Evolutionary conservation across 2,797 vertebrate species (phyloP), one percentile per base, ranked within the genome.

Genomic region (Ptychobarbus kaznakovi): DNA sequence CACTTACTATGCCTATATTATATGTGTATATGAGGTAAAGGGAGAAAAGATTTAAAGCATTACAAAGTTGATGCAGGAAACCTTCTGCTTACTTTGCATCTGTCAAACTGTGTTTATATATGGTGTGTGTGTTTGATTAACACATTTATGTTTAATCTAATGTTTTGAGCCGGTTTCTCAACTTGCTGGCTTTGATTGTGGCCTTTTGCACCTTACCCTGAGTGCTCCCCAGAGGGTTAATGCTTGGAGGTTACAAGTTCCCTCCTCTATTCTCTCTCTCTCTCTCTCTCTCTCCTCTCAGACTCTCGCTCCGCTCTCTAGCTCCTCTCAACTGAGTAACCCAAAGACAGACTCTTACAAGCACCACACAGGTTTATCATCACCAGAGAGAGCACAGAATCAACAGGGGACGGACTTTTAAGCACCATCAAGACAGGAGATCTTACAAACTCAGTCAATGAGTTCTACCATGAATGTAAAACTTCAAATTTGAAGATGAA

Each of bases 201-300:
- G 78, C 89, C 88, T 92, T 92, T 92, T 93, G 92, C 94, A 95
- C 93, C 93, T 94, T 94, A 89, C 91, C 90, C 88, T 90, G 82
- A 93, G 91, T 91, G 88, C 89, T 93, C 91, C 90, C 90, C 32
- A 25, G 91, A 91, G 91, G 80, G 84, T 91, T 90, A 70, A 80
- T 87, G 91, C 91, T 87, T 87, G 84, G 88, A 92, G 90, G 92
- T 91, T 73, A 79, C 58, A 86, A 89, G 80, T 89, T 89, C 90
- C 90, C 90, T 87, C 90, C 90, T 90, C 51, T 82, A 87, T 89
- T 69, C 81, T 65, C 76, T 88, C 88, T 86, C 86, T 85, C 87
- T 58, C 70, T 72, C 38, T 38, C 38, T 38, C 38, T 1, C 38
- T 7, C 88, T 80, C 28, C 51, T 25, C 74, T 68, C 74, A 87